phyloP scores from a whole-genome alignment of 2,797 vertebrate species.

The Decapterus maruadsi region DNA sequence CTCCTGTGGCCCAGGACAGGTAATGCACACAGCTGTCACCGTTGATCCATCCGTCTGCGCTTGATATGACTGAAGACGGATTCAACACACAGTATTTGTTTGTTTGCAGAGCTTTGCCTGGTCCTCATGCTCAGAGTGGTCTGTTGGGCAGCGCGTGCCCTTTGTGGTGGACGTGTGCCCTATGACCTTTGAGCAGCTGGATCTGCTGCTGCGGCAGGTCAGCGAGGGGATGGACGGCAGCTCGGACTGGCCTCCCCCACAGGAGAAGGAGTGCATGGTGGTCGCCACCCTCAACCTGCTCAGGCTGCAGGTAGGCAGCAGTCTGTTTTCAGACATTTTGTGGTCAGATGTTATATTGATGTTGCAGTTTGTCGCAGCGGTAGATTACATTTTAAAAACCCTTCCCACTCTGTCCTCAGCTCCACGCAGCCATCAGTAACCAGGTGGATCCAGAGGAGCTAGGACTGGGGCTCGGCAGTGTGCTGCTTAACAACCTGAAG shows the following conservation, averaged over 20 bases:
- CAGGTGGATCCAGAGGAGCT: constrained; percentile 97
- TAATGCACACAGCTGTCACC: constrained; percentile 56
- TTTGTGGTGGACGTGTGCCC: constrained; percentile 98
- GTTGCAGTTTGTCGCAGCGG: too few relatives aligned
- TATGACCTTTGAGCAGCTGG: constrained; percentile 97
- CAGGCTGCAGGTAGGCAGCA: constrained; percentile 90
- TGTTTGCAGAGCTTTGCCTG: constrained; percentile 94
- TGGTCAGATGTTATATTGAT: neutral
- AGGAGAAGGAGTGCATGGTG: constrained; percentile 98
- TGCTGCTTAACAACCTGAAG: constrained; percentile 95
- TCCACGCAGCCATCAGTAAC: constrained; percentile 97
- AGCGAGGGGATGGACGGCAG: constrained; percentile 99
- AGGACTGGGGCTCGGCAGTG: constrained; percentile 93
- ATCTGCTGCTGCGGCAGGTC: constrained; percentile 94
- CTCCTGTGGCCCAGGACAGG: constrained; percentile 97
- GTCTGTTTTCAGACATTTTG: neutral
- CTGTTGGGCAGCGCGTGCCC: constrained; percentile 94
- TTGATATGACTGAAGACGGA: neutral
- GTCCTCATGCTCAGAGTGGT: constrained; percentile 98
- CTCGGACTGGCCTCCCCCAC: constrained; percentile 97
- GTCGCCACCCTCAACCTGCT: constrained; percentile 95
- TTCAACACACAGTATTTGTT: neutral
- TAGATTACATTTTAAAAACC: neutral
- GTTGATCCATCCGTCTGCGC: neutral
- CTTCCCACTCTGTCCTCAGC: constrained; percentile 77